Evolutionary conservation across 37 sponge, comb jelly and placozoan genomes (phyloP).

Genomic region (Sycon ciliatum): DNA sequence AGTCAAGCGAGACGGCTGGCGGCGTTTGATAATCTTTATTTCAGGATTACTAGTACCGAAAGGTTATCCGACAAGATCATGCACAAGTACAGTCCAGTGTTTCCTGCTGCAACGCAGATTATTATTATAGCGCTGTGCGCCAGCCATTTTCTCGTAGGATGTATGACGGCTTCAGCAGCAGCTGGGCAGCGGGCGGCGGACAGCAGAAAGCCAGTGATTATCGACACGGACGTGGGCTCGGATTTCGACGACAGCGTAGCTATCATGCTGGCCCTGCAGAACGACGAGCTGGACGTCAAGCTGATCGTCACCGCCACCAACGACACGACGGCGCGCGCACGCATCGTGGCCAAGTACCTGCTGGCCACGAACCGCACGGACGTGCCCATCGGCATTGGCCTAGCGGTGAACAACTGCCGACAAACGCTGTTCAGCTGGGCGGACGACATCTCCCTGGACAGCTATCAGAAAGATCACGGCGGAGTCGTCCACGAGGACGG

Average conservation of each 20-base stretch:
- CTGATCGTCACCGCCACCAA: constrained; percentile 53
- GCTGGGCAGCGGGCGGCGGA: too few relatives aligned
- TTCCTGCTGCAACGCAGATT: too few relatives aligned
- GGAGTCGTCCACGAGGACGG: constrained; percentile 55
- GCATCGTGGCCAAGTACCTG: constrained; percentile 47
- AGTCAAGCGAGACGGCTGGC: too few relatives aligned
- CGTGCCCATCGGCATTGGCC: constrained; percentile 63
- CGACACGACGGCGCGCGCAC: constrained; percentile 54
- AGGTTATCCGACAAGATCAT: too few relatives aligned
- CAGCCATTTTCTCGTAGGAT: too few relatives aligned
- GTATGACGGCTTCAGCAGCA: too few relatives aligned
- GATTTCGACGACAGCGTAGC: constrained; percentile 57
- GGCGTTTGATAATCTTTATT: too few relatives aligned
- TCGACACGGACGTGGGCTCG: constrained; percentile 72
- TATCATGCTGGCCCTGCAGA: constrained; percentile 44
- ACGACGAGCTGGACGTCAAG: constrained; percentile 39
- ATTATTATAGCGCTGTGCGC: too few relatives aligned
- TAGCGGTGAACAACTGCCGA: constrained; percentile 13
- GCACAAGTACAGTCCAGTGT: too few relatives aligned
- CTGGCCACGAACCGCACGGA: constrained; percentile 33
- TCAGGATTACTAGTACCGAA: too few relatives aligned
- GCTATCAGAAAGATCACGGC: too few relatives aligned
- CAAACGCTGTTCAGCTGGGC: constrained; percentile 46
- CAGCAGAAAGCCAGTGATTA: constrained; percentile 45
- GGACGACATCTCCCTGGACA: constrained; percentile 18